Conservation (phyloP, 2,113 vertebrate genomes). For the Pluvianellus socialis region DNA sequence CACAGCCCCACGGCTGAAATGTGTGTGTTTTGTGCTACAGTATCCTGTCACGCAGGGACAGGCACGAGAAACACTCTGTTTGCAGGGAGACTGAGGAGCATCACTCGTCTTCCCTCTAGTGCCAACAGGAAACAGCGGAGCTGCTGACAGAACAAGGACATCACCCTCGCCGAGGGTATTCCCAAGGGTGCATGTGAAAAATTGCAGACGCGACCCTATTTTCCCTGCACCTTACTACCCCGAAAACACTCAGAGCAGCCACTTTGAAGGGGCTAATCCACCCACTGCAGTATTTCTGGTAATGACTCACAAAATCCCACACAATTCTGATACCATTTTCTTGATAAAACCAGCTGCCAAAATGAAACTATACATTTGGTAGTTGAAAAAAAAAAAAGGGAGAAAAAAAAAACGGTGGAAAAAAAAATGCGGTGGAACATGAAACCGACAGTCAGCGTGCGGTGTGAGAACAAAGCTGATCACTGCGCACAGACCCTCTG, state of each 20-base stretch:
- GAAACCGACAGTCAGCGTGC: background rate
- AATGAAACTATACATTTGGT: constrained; percentile 15
- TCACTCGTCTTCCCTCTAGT: background rate
- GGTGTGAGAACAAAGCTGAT: background rate
- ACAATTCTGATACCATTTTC: constrained; percentile 3
- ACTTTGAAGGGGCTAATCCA: background rate
- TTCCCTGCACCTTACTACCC: background rate
- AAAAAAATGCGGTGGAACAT: background rate
- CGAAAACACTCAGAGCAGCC: background rate
- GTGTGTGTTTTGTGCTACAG: background rate
- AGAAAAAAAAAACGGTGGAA: background rate
- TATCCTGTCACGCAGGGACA: background rate
- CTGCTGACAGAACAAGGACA: background rate
- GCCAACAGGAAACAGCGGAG: background rate
- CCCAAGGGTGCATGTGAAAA: background rate
- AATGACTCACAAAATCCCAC: constrained; percentile 27
- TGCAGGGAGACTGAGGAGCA: background rate
- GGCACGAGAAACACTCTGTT: accelerated
- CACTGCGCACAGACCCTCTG: constrained; percentile 1
- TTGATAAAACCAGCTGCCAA: constrained; percentile 9
- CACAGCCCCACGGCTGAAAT: background rate
- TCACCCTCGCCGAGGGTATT: background rate
- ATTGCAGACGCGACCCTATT: background rate
- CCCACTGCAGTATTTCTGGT: constrained; percentile 24
- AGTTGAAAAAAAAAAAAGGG: background rate